Evolutionary conservation across 1,140 invertebrate species (phyloP).

Genomic region (Zaprionus taronus): DNA sequence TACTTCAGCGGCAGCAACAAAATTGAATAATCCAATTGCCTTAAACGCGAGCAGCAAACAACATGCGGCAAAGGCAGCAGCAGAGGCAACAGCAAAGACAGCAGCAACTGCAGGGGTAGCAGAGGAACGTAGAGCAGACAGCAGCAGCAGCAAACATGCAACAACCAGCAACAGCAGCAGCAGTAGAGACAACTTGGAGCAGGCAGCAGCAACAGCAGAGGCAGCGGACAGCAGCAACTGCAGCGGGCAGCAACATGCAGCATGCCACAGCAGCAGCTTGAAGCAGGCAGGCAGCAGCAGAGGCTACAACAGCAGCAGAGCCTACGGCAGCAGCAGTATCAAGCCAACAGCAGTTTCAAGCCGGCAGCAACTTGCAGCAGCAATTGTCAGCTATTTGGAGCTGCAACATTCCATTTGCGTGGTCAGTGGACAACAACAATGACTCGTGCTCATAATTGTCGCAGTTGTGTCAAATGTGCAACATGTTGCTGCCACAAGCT

Average conservation of each 20-base stretch:
- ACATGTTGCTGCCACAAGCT: conserved; percentile 14
- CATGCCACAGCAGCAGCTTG: neutral
- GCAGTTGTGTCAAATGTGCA: conserved; percentile 49
- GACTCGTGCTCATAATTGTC: conserved; percentile 69
- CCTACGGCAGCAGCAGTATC: no score
- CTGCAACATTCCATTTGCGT: conserved; percentile 56
- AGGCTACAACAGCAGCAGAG: neutral
- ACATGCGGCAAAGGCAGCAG: neutral
- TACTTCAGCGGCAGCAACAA: conserved; percentile 24
- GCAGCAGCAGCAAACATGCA: conserved; percentile 12
- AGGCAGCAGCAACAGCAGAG: neutral
- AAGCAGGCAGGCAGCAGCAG: neutral
- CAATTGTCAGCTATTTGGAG: conserved; percentile 4
- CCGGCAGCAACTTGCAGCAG: neutral
- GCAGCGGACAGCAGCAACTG: neutral
- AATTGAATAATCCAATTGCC: conserved; percentile 67
- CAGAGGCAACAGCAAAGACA: neutral
- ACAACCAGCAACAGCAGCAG: conserved; percentile 1
- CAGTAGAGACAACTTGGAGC: neutral
- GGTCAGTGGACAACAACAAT: conserved; percentile 14
- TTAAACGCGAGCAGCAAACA: conserved; percentile 1
- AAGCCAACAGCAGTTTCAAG: no score
- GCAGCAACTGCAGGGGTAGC: neutral
- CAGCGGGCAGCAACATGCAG: neutral
- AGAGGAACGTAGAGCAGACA: neutral